These are phyloP conservation scores for Amblyornis subalaris DNA, from an alignment of 2,113 vertebrate genomes.

Conservation along the genomic window DNA sequence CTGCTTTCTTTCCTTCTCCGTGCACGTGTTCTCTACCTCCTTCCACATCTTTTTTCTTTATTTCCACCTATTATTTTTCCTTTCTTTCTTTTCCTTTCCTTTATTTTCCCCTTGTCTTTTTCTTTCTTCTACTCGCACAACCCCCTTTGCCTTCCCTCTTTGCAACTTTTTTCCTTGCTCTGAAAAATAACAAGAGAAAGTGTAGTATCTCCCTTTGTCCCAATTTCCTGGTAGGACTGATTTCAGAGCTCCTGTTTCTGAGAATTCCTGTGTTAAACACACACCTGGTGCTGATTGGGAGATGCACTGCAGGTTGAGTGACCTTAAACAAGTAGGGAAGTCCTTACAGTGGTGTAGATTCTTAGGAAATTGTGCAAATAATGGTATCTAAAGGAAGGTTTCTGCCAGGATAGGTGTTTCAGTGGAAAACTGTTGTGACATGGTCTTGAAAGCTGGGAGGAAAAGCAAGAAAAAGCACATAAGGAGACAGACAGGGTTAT, in stretches of 20 bases:
- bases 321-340: background rate
- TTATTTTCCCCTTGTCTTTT: background rate
- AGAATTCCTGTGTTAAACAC: background rate
- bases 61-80: background rate
- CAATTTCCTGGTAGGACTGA: background rate
- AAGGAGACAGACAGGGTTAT: background rate
- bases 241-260: background rate
- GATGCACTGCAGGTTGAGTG: background rate
- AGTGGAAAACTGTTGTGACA: background rate
- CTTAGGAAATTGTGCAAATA: background rate
- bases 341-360: background rate
- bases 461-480: background rate
- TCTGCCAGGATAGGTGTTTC: background rate
- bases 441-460: background rate
- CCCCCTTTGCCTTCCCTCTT: background rate
- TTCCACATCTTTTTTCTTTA: background rate
- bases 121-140: background rate
- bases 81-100: background rate
- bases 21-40: background rate
- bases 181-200: background rate
- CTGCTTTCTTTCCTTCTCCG: background rate
- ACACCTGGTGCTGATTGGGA: background rate
- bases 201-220: background rate
- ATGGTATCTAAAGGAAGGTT: background rate
- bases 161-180: background rate